phyloP scores from a whole-genome alignment of 2,888 invertebrate genomes.

The Ormyrus labotus region DNA sequence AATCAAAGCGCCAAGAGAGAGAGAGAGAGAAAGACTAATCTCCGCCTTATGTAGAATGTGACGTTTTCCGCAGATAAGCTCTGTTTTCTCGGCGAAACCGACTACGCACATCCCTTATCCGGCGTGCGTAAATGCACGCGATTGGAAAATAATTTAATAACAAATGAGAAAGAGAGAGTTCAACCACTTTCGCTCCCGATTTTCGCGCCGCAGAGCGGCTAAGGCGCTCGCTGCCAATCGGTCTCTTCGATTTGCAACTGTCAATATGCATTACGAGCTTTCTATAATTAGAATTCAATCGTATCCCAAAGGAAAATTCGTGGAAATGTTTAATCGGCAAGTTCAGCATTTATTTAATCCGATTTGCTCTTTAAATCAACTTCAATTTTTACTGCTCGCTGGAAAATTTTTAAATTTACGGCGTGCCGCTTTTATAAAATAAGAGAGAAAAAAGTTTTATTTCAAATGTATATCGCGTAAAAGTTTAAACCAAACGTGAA shows the following conservation, averaged over 20 bases:
- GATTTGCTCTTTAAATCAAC: too few relatives aligned
- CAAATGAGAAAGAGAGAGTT: neutral
- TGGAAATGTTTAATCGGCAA: too few relatives aligned
- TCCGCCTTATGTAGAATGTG: slow-evolving; percentile 34
- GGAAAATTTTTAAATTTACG: too few relatives aligned
- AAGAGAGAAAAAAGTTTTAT: neutral
- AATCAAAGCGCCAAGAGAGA: slow-evolving; percentile 4
- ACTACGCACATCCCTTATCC: slow-evolving; percentile 49
- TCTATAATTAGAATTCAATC: too few relatives aligned
- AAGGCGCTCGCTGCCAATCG: too few relatives aligned
- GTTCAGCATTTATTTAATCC: too few relatives aligned
- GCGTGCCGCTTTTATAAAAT: neutral
- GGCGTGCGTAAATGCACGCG: slow-evolving; percentile 19
- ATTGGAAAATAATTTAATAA: slow-evolving; percentile 45
- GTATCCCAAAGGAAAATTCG: too few relatives aligned
- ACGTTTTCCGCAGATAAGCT: slow-evolving; percentile 32
- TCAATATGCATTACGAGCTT: too few relatives aligned
- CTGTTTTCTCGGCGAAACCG: slow-evolving; percentile 25
- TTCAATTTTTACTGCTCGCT: too few relatives aligned
- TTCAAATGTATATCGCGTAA: neutral
- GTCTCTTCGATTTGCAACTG: too few relatives aligned
- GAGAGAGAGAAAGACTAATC: slow-evolving; percentile 40
- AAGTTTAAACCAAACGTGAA: neutral
- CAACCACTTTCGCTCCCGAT: neutral
- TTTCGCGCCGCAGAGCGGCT: too few relatives aligned